Base-by-base conservation (phyloP, 1,140 invertebrate species). In the Drosophila melanica region DNA sequence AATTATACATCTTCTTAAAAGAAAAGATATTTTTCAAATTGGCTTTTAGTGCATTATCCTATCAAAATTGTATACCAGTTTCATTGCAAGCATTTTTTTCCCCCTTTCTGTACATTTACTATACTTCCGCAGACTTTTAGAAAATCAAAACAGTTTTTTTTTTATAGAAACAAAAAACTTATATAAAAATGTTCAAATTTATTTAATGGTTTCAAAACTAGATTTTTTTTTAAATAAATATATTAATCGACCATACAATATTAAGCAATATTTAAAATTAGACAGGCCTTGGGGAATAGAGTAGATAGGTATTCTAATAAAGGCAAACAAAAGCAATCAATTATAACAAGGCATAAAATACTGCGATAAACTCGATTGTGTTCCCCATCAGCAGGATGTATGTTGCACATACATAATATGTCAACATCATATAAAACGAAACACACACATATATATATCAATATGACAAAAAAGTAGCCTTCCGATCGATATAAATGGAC, bases 141-240 rank as follows among this genome's bases (percentile, higher is more conserved):
- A 35, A 35, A 9, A 10, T 35, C 33, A 10, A 9, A 9, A 35
- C 33, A 8, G 33, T n/a, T n/a, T 9, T 35, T 35, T 1, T 35
- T 35, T 23, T 4, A 23, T 3, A 23, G 4, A 23, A 23, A 27
- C 6, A 27, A 27, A 0, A 27, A 27, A 27, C 20, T 23, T 23
- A 23, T 23, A 23, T 23, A 0, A 14, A 33, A 8, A 23, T 48
- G 33, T 64, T 42, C 37, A 30, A 63, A 27, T 45, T 62, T 10
- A 18, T 23, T 63, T 20, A 47, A 64, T 70, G 59, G 67, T 70
- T 70, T 70, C 67, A 64, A 20, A 20, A 10, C 48, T 64, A 64
- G 16, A 12, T 51, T 62, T 67, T 62, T 2, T 4, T 12, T 14
- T 18, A 55, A 51, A 53, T 42, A 16, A 12, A 8, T 51, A 8